Percentiles rank a stretch among this genome's conserved stretches.
Conservation (phyloP, 1,140 invertebrate genomes). For the Pomacea maculata region DNA sequence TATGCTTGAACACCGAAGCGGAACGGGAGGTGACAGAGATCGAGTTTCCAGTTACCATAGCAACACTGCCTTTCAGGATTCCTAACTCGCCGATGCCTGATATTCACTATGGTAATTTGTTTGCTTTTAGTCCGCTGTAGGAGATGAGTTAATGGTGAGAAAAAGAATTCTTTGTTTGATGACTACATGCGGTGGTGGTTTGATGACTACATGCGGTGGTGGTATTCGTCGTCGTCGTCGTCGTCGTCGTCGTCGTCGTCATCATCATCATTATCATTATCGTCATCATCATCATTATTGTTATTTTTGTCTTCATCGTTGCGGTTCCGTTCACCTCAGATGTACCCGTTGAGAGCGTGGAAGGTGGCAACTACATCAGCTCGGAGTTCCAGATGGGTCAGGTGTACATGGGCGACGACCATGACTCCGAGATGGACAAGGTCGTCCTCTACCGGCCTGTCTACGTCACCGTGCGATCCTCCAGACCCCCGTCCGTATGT, state of each 20-base stretch:
- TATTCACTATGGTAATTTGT: slow-evolving; percentile 76
- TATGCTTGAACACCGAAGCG: slow-evolving; percentile 77
- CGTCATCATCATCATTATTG: slow-evolving; percentile 22
- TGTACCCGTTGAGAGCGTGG: slow-evolving; percentile 76
- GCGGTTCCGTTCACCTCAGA: slow-evolving; percentile 67
- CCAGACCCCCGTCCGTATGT: slow-evolving; percentile 18
- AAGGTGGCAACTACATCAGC: slow-evolving; percentile 83
- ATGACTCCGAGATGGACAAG: slow-evolving; percentile 51
- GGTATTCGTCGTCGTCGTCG: not conserved
- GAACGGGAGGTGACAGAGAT: slow-evolving; percentile 79
- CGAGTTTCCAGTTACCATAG: slow-evolving; percentile 84
- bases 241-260: not conserved
- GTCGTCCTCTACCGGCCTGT: slow-evolving; percentile 75
- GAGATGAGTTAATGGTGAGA: too few species aligned
- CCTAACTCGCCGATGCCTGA: slow-evolving; percentile 74
- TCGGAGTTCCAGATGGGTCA: slow-evolving; percentile 84
- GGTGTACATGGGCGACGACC: slow-evolving; percentile 78
- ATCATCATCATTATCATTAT: slow-evolving; percentile 15
- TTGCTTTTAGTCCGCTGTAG: too few species aligned
- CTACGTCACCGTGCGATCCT: slow-evolving; percentile 71
- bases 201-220: not conserved
- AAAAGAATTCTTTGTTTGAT: too few species aligned
- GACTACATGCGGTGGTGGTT: not conserved
- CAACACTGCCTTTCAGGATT: slow-evolving; percentile 79
- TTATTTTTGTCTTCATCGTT: slow-evolving; percentile 3